phyloP scores from a whole-genome alignment of 2,797 vertebrate species.

The Xenops minutus region DNA sequence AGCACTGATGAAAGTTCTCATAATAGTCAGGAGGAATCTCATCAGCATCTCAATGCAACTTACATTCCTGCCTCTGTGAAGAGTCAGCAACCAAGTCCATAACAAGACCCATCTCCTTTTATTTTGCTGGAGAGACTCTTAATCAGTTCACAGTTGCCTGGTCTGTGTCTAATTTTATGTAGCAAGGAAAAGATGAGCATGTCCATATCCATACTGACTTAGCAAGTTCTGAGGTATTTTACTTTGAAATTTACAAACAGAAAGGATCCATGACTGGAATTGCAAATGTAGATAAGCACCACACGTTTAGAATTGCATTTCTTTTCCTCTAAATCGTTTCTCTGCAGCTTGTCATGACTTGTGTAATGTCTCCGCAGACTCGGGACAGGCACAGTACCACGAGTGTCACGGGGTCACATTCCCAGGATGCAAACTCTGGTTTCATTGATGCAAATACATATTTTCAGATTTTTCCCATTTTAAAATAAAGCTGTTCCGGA shows the following conservation, averaged over 20 bases:
- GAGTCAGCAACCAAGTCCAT: slow-evolving; percentile 29
- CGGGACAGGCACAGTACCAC: neutral
- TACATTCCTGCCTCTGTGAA: slow-evolving; percentile 21
- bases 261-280: slow-evolving; percentile 49
- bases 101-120: slow-evolving; percentile 39
- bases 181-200: slow-evolving; percentile 13
- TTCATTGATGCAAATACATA: neutral
- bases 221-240: slow-evolving; percentile 38
- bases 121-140: slow-evolving; percentile 45
- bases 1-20: slow-evolving; percentile 10
- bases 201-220: neutral
- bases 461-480: neutral
- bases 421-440: neutral
- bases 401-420: neutral
- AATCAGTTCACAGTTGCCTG: slow-evolving; percentile 36
- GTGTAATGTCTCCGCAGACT: neutral
- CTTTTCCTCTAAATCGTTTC: neutral
- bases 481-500: neutral
- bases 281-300: neutral
- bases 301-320: neutral
- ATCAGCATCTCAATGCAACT: slow-evolving; percentile 46
- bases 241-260: slow-evolving; percentile 56
- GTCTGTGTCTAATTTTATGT: slow-evolving; percentile 52
- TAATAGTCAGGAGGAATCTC: slow-evolving; percentile 22
- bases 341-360: neutral